Base-by-base conservation (phyloP, 1,140 invertebrate genomes). In the Dendrolimus punctatus region DNA sequence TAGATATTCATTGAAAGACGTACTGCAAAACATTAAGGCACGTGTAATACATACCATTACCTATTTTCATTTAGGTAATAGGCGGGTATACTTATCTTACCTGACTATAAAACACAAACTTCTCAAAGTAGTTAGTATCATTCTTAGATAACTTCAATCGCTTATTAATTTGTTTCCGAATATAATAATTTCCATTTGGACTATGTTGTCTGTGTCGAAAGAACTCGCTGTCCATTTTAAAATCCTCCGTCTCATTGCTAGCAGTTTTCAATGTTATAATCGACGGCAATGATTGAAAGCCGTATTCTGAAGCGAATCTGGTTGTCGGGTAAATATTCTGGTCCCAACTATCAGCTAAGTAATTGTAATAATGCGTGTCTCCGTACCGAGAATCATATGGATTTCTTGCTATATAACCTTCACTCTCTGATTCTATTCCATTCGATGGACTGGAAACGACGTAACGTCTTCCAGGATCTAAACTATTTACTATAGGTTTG, bases 301-400 rank as follows among this genome's bases (percentile, higher is more conserved):
- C 98, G 78, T 98, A 99, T 82, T 99, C 98, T 0, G 97, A 98
- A 9, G 93, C 91, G 83, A 99, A 98, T 60, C 98, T 90, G 0
- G 96, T 91, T 8, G 89, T 89, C 0, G 95, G 95, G 81, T 93
- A 98, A 6, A 89, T 92, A 44, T 87, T 90, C 9, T 91, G 87
- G 59, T 94, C 80, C 96, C 96, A 99, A 47, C 92, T 91, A 73
- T 99, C 92, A 53, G 81, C 80, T 0, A 92, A 10, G 73, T 99
- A 98, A 67, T 96, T 95, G 74, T 99, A 99, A 72, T 94, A 97
- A 75, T 99, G 98, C 47, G 96, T 91, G 85, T 99, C 98, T 51
- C 98, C 98, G 84, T 94, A 98, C 39, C 91, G 72, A 40, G 88
- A 84, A 57, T 92, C 92, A 51, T 93, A 91, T 0, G 98, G 98